Evolutionary conservation across 1,140 invertebrate species (phyloP), one percentile per base, ranked within the genome.

Genomic region (Drosophila parabipectinata): DNA sequence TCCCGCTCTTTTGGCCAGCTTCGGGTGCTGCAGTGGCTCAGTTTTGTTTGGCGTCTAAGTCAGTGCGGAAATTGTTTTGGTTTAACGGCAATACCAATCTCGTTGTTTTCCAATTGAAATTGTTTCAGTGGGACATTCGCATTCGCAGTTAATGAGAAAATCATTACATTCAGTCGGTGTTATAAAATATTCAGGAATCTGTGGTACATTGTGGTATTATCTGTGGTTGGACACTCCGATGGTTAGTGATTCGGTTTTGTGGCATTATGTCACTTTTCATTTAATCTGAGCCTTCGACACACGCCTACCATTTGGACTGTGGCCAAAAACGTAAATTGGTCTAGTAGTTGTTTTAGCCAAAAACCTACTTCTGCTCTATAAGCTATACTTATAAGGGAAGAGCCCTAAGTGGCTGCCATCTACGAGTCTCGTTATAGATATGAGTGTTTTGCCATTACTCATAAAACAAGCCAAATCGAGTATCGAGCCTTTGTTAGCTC

Each of bases 21-120:
- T 47, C 47, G 57, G 55, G 34, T 56, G 63, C 57, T 47, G 50
- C 32, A 72, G 62, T 64, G 44, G 63, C 59, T 56, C 28, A 78
- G 69, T 74, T 76, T 68, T 63, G 48, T 74, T 59, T 67, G 69
- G 63, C 59, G 62, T 77, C 79, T 71, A 58, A 73, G 64, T 71
- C 54, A 67, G 82, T 64, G 62, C 83, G 83, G 82, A 82, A 88
- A 85, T 85, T 85, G 62, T 85, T 85, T 82, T 66, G 54, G 72
- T 73, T 44, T 77, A 81, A 87, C 77, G 68, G 77, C 77, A 61
- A 72, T 57, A 41, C 50, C 67, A 80, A 80, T 77, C 54, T 47
- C 30, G 55, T 9, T 66, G 50, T 60, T 76, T 58, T 59, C 45
- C 54, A 68, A 72, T 67, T 48, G 64, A 52, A 57, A 69, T 50